Percentiles rank a stretch among this genome's conserved stretches.
phyloP scores from a whole-genome alignment of 1,140 invertebrate species.

The Araneus ventricosus region DNA sequence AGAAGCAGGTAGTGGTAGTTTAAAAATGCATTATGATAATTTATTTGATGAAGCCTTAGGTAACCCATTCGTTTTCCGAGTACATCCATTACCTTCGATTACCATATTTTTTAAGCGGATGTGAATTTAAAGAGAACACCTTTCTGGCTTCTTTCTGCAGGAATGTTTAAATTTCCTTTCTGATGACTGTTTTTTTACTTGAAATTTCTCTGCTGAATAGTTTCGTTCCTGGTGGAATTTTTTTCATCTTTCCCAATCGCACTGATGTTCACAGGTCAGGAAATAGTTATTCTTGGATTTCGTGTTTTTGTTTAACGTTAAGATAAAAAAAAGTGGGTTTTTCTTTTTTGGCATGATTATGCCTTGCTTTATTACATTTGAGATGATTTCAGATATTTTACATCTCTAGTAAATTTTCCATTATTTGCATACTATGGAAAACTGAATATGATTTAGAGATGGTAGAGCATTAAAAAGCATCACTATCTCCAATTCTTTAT shows the following conservation, averaged over 20 bases:
- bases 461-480: no score
- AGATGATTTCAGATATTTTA: no score
- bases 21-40: slow-evolving; percentile 32
- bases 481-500: no score
- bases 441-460: no score
- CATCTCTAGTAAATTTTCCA: no score
- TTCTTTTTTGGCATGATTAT: background rate
- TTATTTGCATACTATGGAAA: no score
- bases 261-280: background rate
- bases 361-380: background rate
- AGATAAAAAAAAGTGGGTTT: background rate
- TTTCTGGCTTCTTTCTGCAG: slow-evolving; percentile 4
- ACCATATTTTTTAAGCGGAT: slow-evolving; percentile 28
- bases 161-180: background rate
- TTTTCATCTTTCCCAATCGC: background rate
- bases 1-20: slow-evolving; percentile 23
- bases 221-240: background rate
- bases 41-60: slow-evolving; percentile 12
- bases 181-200: background rate
- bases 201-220: background rate
- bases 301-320: background rate
- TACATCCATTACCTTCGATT: slow-evolving; percentile 11
- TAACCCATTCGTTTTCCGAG: slow-evolving; percentile 1
- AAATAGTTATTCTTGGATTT: background rate
- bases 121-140: slow-evolving; percentile 29